Conservation (phyloP, 2,113 vertebrate genomes). For the Lethenteron reissneri region DNA sequence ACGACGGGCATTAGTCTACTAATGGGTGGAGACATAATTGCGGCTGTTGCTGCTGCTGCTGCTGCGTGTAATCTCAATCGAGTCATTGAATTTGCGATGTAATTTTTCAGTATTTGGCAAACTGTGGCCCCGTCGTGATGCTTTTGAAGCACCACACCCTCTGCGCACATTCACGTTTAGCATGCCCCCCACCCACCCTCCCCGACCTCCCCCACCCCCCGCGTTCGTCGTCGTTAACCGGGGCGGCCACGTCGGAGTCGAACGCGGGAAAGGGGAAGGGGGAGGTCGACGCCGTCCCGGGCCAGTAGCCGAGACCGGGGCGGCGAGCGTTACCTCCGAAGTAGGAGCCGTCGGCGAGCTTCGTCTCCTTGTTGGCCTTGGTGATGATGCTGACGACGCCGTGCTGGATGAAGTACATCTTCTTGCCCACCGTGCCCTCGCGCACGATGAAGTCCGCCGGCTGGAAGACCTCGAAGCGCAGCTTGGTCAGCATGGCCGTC, state of each 20-base stretch:
- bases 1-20: too few species aligned
- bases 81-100: too few species aligned
- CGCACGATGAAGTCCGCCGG: slow-evolving; percentile 72
- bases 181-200: fast-evolving
- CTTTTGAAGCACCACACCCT: too few species aligned
- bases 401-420: slow-evolving; percentile 98
- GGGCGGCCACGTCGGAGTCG: background rate
- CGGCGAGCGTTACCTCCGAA: slow-evolving; percentile 50
- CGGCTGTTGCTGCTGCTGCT: too few species aligned
- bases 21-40: too few species aligned
- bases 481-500: slow-evolving; percentile 85
- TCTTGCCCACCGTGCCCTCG: slow-evolving; percentile 83
- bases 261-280: background rate
- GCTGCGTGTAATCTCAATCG: too few species aligned
- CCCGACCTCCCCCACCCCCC: background rate
- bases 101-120: too few species aligned
- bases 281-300: background rate
- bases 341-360: slow-evolving; percentile 76
- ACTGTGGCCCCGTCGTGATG: too few species aligned
- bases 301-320: background rate
- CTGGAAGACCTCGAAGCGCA: slow-evolving; percentile 91
- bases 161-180: background rate
- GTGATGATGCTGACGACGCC: slow-evolving; percentile 56
- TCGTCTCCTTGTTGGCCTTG: slow-evolving; percentile 64
- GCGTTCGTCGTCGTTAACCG: too few species aligned